Base-by-base conservation (phyloP, 2,888 invertebrate species). In the Callimorpha dominula region DNA sequence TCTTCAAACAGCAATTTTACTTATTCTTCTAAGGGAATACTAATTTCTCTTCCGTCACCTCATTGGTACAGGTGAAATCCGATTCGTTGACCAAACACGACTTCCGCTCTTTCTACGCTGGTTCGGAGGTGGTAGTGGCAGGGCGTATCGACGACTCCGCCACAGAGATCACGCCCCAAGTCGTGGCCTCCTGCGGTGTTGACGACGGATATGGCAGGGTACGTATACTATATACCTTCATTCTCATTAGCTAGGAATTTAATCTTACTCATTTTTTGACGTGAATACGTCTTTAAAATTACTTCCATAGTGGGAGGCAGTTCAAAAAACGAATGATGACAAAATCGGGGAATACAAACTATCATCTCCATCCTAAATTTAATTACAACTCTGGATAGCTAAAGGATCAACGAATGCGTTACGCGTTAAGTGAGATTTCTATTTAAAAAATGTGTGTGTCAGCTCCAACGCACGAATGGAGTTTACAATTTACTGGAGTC, bases 61-160 rank as follows among this genome's bases (percentile, higher is more conserved):
- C 54, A 63, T 20, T 12, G 2, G 8, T 64, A 12, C 81, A 96
- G 96, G 91, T 96, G 50, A 94, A 94, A 46, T 92, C 94, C 65
- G 91, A 89, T 0, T 90, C 94, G 0, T 73, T 97, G 66, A 97
- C 97, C 1, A 94, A 95, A 85, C 91, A 93, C 69, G 87, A 92
- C 73, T 97, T 97, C 92, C 96, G 96, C 54, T 96, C 96, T 42
- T 94, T 96, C 84, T 97, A 97, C 90, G 90, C 91, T 1, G 97
- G 97, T n/a, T 94, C 96, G 0, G 97, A 97, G 90, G 85, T 97
- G 64, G 96, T 97, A 40, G 96, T 97, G 42, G 96, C 97, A 8
- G 97, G 97, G 0, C 91, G 91, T 78, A 60, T 94, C 20, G 84
- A 76, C 0, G 86, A 86, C 20, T 83, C 73, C 42, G 89, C 81